Evolutionary conservation across 1,140 invertebrate genomes (phyloP).

Genomic region (Apis florea): DNA sequence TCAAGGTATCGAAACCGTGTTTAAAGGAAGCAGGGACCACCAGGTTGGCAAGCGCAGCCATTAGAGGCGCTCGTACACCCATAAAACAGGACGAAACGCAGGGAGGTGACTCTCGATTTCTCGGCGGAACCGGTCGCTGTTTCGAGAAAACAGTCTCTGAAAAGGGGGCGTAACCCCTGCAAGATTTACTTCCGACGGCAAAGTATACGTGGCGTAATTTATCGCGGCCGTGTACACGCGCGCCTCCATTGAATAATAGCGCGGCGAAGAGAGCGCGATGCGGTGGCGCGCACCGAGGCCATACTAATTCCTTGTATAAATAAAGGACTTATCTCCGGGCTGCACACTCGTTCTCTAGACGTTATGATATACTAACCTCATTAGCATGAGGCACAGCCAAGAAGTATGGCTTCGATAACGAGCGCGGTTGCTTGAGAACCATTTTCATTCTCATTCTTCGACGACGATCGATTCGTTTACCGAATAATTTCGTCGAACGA

Average conservation of each 20-base stretch:
- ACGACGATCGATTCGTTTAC: too few relatives aligned
- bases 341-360: conserved; percentile 51
- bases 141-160: conserved; percentile 11
- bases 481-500: too few relatives aligned
- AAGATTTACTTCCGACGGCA: conserved; percentile 48
- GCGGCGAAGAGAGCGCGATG: neutral
- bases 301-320: conserved; percentile 54
- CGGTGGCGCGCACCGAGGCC: conserved; percentile 9
- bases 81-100: neutral
- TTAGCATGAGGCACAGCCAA: conserved; percentile 44
- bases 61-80: neutral
- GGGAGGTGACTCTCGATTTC: neutral
- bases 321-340: conserved; percentile 53
- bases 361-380: conserved; percentile 58
- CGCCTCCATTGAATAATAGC: conserved; percentile 42
- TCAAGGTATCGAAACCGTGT: neutral
- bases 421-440: neutral
- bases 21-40: neutral
- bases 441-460: neutral
- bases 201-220: conserved; percentile 24
- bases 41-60: neutral
- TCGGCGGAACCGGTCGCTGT: neutral
- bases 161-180: conserved; percentile 16
- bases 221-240: conserved; percentile 5
- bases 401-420: conserved; percentile 46